Percentiles rank a stretch among this genome's conserved stretches.
Evolutionary conservation across 1,140 invertebrate genomes (phyloP).

Genomic region (Lordiphosa clarofinis): DNA sequence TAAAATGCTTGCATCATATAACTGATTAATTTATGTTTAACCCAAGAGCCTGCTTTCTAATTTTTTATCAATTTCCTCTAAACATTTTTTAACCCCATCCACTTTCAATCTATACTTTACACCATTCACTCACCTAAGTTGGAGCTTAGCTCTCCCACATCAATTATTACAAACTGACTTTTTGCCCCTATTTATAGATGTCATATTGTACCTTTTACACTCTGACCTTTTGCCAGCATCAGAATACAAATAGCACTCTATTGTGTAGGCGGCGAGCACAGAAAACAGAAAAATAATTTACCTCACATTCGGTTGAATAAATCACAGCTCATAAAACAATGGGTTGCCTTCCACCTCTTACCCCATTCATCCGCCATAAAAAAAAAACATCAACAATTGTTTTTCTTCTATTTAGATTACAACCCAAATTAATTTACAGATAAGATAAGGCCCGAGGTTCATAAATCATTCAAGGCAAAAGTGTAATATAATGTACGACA

Average conservation of each 20-base stretch:
- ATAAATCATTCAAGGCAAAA: slow-evolving; percentile 44
- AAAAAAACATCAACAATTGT: slow-evolving; percentile 53
- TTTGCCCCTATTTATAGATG: slow-evolving; percentile 14
- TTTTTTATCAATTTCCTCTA: too few relatives aligned
- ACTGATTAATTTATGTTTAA: too few relatives aligned
- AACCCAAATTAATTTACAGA: slow-evolving; percentile 38
- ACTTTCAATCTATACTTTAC: too few relatives aligned
- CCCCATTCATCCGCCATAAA: too few relatives aligned
- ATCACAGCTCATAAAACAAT: too few relatives aligned
- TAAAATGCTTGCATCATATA: too few relatives aligned
- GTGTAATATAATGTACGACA: slow-evolving; percentile 1
- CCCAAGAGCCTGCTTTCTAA: too few relatives aligned
- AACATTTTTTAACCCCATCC: too few relatives aligned
- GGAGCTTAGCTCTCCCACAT: background rate
- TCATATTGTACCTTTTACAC: slow-evolving; percentile 4
- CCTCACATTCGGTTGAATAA: too few relatives aligned
- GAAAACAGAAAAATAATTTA: slow-evolving; percentile 9
- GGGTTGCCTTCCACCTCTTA: too few relatives aligned
- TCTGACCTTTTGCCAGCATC: slow-evolving; percentile 29
- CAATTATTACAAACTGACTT: background rate
- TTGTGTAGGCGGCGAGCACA: slow-evolving; percentile 4
- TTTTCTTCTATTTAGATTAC: slow-evolving; percentile 33
- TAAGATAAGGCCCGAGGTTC: slow-evolving; percentile 55
- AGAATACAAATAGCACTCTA: slow-evolving; percentile 20
- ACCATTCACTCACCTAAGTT: background rate